Conservation (phyloP, 2,888 invertebrate species). For the Nemurella pictetii region DNA sequence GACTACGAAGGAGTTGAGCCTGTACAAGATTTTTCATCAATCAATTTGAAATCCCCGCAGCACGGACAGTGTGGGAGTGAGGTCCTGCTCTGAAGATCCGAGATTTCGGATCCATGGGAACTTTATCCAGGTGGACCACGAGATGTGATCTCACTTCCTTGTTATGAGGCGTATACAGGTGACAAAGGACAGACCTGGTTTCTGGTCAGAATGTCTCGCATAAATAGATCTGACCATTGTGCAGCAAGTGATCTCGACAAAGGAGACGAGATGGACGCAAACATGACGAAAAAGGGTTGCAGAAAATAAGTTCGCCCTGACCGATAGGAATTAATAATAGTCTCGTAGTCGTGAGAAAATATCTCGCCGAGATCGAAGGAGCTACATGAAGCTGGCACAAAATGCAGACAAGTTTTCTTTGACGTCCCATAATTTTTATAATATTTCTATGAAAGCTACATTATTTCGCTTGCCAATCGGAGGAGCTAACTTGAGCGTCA, state of each 20-base stretch:
- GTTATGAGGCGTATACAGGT: not conserved
- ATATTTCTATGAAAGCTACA: too few relatives aligned
- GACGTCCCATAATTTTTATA: too few relatives aligned
- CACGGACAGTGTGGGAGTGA: not conserved
- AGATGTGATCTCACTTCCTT: slow-evolving; percentile 12
- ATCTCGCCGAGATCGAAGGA: not conserved
- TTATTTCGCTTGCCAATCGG: too few relatives aligned
- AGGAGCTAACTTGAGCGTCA: not conserved
- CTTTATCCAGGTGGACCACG: not conserved
- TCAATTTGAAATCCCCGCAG: not conserved
- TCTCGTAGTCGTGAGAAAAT: not conserved
- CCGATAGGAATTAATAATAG: not conserved
- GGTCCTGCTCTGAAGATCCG: not conserved
- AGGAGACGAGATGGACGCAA: not conserved
- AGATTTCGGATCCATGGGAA: not conserved
- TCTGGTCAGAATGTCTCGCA: slow-evolving; percentile 4
- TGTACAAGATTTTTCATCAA: not conserved
- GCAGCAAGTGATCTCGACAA: not conserved
- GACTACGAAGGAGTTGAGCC: not conserved
- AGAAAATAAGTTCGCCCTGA: not conserved
- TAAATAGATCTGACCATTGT: not conserved
- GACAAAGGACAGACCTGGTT: not conserved
- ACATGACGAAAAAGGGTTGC: not conserved
- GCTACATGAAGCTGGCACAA: not conserved
- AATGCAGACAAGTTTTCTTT: too few relatives aligned